Conservation (phyloP, 2,113 vertebrate genomes). For the Chauna torquata region DNA sequence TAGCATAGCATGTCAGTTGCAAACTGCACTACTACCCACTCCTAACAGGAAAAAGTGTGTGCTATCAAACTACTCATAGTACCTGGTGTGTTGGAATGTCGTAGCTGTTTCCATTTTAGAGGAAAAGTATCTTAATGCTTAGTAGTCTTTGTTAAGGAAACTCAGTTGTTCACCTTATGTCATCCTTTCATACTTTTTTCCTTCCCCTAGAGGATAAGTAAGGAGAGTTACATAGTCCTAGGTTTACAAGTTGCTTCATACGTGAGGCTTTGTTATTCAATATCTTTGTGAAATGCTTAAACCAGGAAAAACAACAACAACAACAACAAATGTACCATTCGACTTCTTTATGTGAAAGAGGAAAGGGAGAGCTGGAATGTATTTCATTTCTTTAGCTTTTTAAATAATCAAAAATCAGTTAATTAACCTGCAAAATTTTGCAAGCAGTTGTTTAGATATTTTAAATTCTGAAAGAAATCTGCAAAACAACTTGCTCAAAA, state of each 20-base stretch:
- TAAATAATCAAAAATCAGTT: background rate
- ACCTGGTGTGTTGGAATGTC: background rate
- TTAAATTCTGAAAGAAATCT: background rate
- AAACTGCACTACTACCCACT: background rate
- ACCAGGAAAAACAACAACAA: background rate
- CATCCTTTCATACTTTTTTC: background rate
- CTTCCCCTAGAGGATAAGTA: background rate
- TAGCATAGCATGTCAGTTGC: background rate
- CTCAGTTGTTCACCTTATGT: background rate
- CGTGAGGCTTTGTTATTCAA: background rate
- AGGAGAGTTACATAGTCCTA: background rate
- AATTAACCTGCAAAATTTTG: background rate
- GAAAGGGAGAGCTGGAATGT: background rate
- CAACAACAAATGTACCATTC: background rate
- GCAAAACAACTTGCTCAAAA: background rate
- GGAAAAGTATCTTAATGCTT: background rate
- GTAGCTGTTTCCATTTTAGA: background rate
- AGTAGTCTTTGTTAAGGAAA: background rate
- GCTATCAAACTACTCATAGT: background rate
- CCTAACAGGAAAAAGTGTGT: fast-evolving
- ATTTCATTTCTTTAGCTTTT: background rate
- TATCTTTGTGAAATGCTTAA: background rate
- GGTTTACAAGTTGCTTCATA: background rate
- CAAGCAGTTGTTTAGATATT: background rate
- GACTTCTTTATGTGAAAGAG: background rate